Conservation (phyloP, 2,113 vertebrate species). For the Xenus cinereus region DNA sequence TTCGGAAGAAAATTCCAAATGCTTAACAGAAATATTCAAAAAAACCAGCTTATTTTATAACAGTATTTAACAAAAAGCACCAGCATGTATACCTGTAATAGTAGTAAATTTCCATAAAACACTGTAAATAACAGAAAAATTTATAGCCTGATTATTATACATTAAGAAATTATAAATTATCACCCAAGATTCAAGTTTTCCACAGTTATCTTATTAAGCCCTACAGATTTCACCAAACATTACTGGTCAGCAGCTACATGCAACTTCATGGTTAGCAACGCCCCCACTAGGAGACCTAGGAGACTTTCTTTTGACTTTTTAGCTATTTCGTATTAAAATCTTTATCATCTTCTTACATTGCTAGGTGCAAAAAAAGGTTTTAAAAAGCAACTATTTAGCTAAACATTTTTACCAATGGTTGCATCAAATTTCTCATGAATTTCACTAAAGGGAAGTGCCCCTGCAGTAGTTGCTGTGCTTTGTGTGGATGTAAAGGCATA, state of each 20-base stretch:
- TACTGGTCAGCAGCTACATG: neutral
- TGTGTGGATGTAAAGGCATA: neutral
- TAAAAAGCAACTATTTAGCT: neutral
- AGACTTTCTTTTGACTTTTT: neutral
- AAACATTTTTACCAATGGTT: neutral
- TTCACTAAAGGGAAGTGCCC: neutral
- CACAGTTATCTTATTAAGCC: neutral
- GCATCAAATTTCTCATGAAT: neutral
- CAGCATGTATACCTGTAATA: neutral
- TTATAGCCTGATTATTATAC: neutral
- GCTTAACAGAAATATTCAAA: constrained; percentile 28
- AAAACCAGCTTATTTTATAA: neutral
- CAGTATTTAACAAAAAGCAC: neutral
- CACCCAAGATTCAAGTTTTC: neutral
- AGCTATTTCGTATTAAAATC: neutral
- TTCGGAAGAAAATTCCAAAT: constrained; percentile 71
- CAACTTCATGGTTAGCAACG: neutral
- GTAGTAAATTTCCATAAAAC: neutral
- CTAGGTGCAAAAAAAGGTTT: neutral
- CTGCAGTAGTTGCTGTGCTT: neutral
- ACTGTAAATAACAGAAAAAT: neutral
- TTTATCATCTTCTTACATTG: neutral
- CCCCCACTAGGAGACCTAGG: neutral
- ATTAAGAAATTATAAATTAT: neutral
- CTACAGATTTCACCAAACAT: neutral